phyloP scores from a whole-genome alignment of 2,797 vertebrate genomes.

The Lophotriccus pileatus region DNA sequence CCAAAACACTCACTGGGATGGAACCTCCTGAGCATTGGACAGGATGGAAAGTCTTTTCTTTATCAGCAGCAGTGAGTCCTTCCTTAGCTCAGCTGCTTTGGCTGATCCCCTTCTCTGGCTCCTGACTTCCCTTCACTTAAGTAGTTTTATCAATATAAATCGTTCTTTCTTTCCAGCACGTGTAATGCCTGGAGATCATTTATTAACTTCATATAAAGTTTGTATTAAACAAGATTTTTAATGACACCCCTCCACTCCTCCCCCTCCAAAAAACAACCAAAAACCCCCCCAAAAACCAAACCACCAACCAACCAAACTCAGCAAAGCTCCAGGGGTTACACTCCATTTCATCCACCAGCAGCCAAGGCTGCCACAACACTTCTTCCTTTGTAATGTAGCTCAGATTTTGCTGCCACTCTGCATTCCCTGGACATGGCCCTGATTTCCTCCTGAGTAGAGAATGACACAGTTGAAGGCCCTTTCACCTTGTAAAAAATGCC shows the following conservation, averaged over 20 bases:
- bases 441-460: background rate
- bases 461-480: background rate
- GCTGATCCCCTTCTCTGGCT: background rate
- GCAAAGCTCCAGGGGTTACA: background rate
- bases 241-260: fast-evolving
- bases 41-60: background rate
- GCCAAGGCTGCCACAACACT: background rate
- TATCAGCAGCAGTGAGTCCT: background rate
- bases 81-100: background rate
- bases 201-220: background rate
- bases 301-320: background rate
- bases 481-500: background rate
- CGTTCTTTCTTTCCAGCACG: background rate
- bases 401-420: background rate
- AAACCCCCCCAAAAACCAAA: background rate
- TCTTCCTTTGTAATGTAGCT: background rate
- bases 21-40: background rate
- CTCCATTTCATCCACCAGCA: background rate
- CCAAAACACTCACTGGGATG: background rate
- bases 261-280: background rate
- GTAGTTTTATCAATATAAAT: fast-evolving
- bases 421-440: background rate
- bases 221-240: background rate
- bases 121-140: background rate
- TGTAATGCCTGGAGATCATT: background rate